Evolutionary conservation across 2,113 vertebrate species (phyloP).

Genomic region (Aldabrachelys gigantea): DNA sequence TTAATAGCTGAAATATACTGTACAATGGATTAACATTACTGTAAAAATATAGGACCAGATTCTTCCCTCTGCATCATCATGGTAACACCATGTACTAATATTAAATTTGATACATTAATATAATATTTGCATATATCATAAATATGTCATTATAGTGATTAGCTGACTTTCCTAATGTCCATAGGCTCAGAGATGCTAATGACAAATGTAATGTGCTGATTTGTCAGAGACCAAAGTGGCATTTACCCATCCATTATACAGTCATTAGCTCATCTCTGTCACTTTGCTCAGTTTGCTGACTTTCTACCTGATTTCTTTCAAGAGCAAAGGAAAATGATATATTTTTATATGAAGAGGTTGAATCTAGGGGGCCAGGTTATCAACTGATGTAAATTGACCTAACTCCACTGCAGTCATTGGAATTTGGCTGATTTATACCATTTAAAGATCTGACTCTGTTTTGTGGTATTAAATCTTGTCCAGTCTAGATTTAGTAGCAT

Average conservation of each 20-base stretch:
- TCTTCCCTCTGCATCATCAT: not conserved
- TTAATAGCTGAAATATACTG: not conserved
- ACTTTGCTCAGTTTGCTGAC: not conserved
- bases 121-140: not conserved
- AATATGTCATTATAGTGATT: not conserved
- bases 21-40: not conserved
- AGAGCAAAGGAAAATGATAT: not conserved
- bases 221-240: not conserved
- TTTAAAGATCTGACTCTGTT: not conserved
- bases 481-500: conserved; percentile 3
- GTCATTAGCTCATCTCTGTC: conserved; percentile 6
- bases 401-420: not conserved
- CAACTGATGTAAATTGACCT: not conserved
- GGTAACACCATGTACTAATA: not conserved
- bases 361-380: not conserved
- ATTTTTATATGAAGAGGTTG: not conserved
- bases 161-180: not conserved
- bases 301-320: not conserved
- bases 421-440: not conserved
- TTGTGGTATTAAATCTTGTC: conserved; percentile 22
- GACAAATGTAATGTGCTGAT: not conserved
- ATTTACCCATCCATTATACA: fast-evolving
- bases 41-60: not conserved
- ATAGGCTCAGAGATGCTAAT: not conserved
- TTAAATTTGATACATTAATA: not conserved